Evolutionary conservation across 2,888 invertebrate species (phyloP), one percentile per base, ranked within the genome.

Genomic region (Cheilosia pagana): DNA sequence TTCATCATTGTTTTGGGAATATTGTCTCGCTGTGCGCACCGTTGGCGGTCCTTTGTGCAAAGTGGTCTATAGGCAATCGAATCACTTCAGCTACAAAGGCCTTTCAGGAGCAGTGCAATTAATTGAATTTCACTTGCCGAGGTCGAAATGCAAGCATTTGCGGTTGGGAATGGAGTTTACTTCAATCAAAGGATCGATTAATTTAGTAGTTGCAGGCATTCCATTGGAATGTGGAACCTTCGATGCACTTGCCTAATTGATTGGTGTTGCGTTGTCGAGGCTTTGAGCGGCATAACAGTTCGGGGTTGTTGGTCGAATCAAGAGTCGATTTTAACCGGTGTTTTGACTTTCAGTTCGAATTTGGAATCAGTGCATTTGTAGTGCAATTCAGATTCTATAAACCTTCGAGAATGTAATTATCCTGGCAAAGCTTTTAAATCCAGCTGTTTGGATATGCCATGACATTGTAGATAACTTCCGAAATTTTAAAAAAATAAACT

Each of bases 61-160:
- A 23, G 6, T 48, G 55, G 59, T 62, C 28, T 23, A 39, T 19
- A 62, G 50, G 35, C 60, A 53, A 72, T 50, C 55, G 57, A 62
- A 57, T 59, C 70, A 16, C 10, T 63, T 50, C 70, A 77, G 53
- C 53, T 28, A 50, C 8, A 1, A 3, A 23, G 28, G 48, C 59
- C 77, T 71, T 67, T 67, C 71, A 67, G 48, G 43, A n/a, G 39
- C 39, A 35, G 35, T 65, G 35, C 48, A 55, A 43, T 82, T 82
- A 72, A 82, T 82, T 77, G 67, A 55, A 77, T 55, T 62, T 53
- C 62, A n/a, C 19, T 59, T 60, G 59, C 59, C 53, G 59, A 53
- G 50, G 52, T 60, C 45, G n/a, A 14, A 16, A 19, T 16, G 41
- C 28, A 67, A 35, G 41, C 41, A 28, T 23, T 50, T 23, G 21